These are phyloP conservation scores for Spisula subtruncata DNA, from an alignment of 2,888 invertebrate genomes.

Conservation along the genomic window DNA sequence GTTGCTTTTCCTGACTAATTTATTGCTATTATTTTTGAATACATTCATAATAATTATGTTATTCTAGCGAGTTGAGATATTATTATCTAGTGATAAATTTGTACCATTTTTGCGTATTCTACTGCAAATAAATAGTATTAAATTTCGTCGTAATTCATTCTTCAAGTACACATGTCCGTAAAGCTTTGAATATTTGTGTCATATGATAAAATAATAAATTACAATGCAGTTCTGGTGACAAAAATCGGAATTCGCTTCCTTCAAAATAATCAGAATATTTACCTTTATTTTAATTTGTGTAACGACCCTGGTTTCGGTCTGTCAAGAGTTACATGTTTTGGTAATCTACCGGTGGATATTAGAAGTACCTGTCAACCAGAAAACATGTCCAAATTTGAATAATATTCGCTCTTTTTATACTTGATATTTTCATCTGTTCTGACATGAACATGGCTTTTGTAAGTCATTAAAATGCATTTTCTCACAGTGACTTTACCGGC, in stretches of 20 bases:
- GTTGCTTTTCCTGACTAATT: too few relatives aligned
- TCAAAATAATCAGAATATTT: background rate
- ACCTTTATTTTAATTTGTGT: background rate
- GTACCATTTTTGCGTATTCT: too few relatives aligned
- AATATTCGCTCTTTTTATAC: background rate
- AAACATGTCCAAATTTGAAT: background rate
- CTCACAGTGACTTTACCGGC: background rate
- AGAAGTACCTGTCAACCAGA: background rate
- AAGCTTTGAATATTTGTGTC: too few relatives aligned
- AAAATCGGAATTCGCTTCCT: background rate
- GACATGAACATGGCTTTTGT: background rate
- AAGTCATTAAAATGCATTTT: slow-evolving; percentile 4
- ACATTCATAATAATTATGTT: too few relatives aligned
- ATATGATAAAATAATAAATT: too few relatives aligned
- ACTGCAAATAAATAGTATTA: too few relatives aligned
- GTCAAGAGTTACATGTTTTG: background rate
- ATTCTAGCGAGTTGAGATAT: too few relatives aligned
- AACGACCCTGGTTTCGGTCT: background rate
- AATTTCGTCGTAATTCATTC: too few relatives aligned
- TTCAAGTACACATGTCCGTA: too few relatives aligned
- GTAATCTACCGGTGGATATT: background rate
- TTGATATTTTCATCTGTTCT: background rate
- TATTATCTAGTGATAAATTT: too few relatives aligned
- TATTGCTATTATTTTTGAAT: too few relatives aligned
- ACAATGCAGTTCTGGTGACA: too few relatives aligned